Percentiles rank a stretch among this genome's conserved stretches.
Conservation (phyloP, 2,888 invertebrate species). For the Allophyes oxyacanthae region DNA sequence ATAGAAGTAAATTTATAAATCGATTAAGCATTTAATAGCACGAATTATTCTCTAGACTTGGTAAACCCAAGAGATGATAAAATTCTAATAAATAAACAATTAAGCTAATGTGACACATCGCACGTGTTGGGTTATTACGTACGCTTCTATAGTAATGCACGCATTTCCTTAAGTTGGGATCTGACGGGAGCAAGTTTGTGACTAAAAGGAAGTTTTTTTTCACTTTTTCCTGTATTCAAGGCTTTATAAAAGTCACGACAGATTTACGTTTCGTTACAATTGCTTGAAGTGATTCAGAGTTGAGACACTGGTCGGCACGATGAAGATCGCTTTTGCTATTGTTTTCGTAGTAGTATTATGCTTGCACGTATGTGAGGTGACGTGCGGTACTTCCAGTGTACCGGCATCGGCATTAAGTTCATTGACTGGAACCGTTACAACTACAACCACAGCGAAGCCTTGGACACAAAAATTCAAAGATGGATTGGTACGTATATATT, state of each 20-base stretch:
- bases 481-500: constrained; percentile 64
- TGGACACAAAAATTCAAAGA: constrained; percentile 69
- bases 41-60: not conserved
- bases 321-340: constrained; percentile 58
- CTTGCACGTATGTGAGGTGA: constrained; percentile 54
- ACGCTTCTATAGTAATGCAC: constrained; percentile 10
- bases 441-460: constrained; percentile 62
- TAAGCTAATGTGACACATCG: constrained; percentile 21
- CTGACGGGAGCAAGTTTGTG: constrained; percentile 16
- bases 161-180: constrained; percentile 25
- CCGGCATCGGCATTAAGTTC: constrained; percentile 22
- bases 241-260: constrained; percentile 44
- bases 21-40: constrained; percentile 1
- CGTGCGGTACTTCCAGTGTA: constrained; percentile 31
- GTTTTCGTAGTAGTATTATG: constrained; percentile 49
- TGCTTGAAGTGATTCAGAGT: constrained; percentile 26
- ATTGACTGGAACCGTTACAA: constrained; percentile 34
- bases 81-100: constrained; percentile 19
- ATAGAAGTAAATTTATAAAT: constrained; percentile 11
- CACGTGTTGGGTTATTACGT: constrained; percentile 26
- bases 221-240: constrained; percentile 44
- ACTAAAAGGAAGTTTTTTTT: constrained; percentile 7
- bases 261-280: constrained; percentile 24
- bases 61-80: constrained; percentile 11
- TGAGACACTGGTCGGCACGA: constrained; percentile 33